Evolutionary conservation across 2,113 vertebrate genomes (phyloP), one percentile per base, ranked within the genome.

Genomic region (Sialia sialis): DNA sequence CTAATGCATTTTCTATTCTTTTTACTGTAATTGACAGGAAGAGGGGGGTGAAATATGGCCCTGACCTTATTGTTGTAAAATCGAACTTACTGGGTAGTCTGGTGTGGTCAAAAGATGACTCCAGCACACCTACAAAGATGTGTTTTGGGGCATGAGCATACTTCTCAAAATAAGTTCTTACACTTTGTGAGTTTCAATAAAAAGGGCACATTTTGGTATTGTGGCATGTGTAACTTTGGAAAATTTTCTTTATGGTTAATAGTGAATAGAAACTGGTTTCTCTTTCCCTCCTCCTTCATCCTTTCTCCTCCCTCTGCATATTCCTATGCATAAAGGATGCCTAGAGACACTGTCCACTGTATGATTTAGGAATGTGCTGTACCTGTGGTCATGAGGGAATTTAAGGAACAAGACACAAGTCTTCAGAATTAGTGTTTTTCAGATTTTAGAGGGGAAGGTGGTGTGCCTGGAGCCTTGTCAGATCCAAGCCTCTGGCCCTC

Each of bases 41-140:
- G 34, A 64, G 10, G 67, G 66, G 44, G 16, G 6, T 32, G 38
- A 43, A 52, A 72, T 64, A n/a, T 41, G 36, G 12, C 11, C 38
- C 11, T 1, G 1, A 52, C n/a, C 36, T 70, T 75, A 38, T 1
- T 27, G 39, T 20, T 87, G 36, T 30, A 70, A 30, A 87, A 26
- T 25, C 30, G 48, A 78, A 34, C 51, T 93, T 36, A 11, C 4
- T 1, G 1, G 5, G 29, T 62, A 26, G 52, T 30, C n/a, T 64
- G 39, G 19, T 44, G n/a, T 0, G 0, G 39, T 49, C 52, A 13
- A 4, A 6, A 54, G 63, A 39, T 56, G 38, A 20, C 21, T 62
- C 27, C 15, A 38, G 52, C n/a, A 5, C 2, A 1, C 48, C 46
- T 52, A 6, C 32, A 16, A 17, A 36, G 4, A 2, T 19, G 19